These are phyloP conservation scores for Xenopus petersii DNA, from an alignment of 2,797 vertebrate genomes.

Conservation along the genomic window DNA sequence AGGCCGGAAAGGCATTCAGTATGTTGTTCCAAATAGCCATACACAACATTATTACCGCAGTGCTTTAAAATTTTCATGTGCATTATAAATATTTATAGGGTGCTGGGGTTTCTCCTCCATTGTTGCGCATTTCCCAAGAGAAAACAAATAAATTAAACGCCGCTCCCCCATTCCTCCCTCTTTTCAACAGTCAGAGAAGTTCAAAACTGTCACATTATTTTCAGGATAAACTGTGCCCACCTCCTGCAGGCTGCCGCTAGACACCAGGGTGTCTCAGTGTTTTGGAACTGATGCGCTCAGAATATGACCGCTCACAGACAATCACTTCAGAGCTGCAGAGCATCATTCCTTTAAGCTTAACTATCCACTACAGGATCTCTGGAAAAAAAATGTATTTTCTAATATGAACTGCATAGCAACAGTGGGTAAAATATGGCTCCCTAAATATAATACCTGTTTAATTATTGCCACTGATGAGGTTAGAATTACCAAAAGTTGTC, in stretches of 20 bases:
- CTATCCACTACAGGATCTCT: no score
- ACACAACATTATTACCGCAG: slow-evolving; percentile 39
- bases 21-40: slow-evolving; percentile 20
- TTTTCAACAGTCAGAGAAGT: slow-evolving; percentile 14
- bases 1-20: slow-evolving; percentile 13
- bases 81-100: slow-evolving; percentile 48
- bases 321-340: background rate
- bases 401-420: no score
- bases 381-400: no score
- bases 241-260: slow-evolving; percentile 22
- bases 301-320: slow-evolving; percentile 1
- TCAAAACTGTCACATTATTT: slow-evolving; percentile 28
- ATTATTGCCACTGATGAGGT: no score
- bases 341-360: background rate
- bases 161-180: slow-evolving; percentile 8
- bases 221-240: slow-evolving; percentile 35
- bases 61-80: slow-evolving; percentile 39
- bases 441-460: no score
- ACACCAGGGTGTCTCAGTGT: slow-evolving; percentile 6
- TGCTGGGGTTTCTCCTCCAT: slow-evolving; percentile 27
- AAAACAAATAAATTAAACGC: slow-evolving; percentile 29
- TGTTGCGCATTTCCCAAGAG: slow-evolving; percentile 29
- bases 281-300: slow-evolving; percentile 14
- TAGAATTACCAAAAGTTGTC: no score
- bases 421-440: no score